Percentiles rank a stretch among this genome's conserved stretches.
Conservation (phyloP, 2,888 invertebrate genomes). For the Zootermopsis nevadensis region DNA sequence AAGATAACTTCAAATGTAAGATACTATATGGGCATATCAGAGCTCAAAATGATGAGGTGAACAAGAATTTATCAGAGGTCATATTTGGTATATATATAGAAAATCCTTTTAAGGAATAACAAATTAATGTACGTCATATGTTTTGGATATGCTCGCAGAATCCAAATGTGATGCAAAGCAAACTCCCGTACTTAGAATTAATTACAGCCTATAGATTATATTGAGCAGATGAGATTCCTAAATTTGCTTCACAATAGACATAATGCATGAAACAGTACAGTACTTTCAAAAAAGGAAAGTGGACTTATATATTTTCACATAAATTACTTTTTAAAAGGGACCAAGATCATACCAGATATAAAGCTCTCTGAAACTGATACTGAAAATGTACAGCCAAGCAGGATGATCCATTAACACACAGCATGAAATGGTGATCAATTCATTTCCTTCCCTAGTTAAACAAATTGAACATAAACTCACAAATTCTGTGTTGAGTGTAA, state of each 20-base stretch:
- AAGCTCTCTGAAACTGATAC: neutral
- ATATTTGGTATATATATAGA: neutral
- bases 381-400: neutral
- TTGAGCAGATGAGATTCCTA: neutral
- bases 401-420: neutral
- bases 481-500: too few species aligned
- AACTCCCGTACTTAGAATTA: neutral
- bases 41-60: neutral
- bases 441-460: neutral
- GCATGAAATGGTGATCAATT: neutral
- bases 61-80: conserved; percentile 13
- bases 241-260: neutral
- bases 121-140: neutral
- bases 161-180: neutral
- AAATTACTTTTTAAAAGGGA: neutral
- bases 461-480: neutral
- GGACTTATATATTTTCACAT: neutral
- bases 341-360: neutral
- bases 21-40: neutral
- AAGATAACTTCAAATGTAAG: neutral
- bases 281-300: neutral
- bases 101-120: neutral
- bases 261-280: too few species aligned
- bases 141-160: neutral
- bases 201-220: neutral